Base-by-base conservation (phyloP, 1,140 invertebrate species). In the Papilio helenus region DNA sequence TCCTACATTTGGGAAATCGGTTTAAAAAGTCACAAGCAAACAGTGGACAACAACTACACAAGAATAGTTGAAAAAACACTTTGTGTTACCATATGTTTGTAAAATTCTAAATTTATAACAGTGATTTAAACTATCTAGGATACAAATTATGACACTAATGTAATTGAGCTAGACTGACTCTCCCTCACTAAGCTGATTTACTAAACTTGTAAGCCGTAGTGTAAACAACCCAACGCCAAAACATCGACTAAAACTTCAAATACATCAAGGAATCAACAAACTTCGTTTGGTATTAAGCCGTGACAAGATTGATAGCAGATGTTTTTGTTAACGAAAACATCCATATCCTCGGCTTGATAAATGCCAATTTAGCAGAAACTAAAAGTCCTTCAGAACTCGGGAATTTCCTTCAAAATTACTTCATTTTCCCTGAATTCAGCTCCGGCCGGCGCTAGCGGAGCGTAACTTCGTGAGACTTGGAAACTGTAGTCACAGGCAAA, bases 401-500 rank as follows among this genome's bases (percentile, higher is more conserved):
- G 51, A 61, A 65, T 29, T 61, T 77, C 76, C 76, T 83, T 85
- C 74, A 76, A 80, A 84, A 85, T 84, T 84, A 83, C 84, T 85
- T 82, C 79, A 85, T 85, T 84, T 84, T 82, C 76, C 23, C 72
- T 79, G 79, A 87, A 85, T 85, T 84, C 84, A 74, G 79, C 79
- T 71, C 72, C 68, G 79, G 79, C 79, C 80, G 65, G 68, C 58
- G 76, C 81, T 79, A 44, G 71, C 81, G 61, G 46, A 34, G 74
- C 81, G 61, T 72, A 83, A 86, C 79, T 86, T 84, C 49, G 76
- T 65, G 34, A 77, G 76, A 79, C 72, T 82, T 76, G 61, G 44
- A 87, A 88, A 85, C 81, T 85, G 81, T 79, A 81, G 81, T 85
- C 80, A 87, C 81, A 82, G 83, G 79, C 82, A 46, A 89, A 89